These are phyloP conservation scores for Holcopasites calliopsidis DNA, from an alignment of 1,140 invertebrate genomes.

Conservation along the genomic window DNA sequence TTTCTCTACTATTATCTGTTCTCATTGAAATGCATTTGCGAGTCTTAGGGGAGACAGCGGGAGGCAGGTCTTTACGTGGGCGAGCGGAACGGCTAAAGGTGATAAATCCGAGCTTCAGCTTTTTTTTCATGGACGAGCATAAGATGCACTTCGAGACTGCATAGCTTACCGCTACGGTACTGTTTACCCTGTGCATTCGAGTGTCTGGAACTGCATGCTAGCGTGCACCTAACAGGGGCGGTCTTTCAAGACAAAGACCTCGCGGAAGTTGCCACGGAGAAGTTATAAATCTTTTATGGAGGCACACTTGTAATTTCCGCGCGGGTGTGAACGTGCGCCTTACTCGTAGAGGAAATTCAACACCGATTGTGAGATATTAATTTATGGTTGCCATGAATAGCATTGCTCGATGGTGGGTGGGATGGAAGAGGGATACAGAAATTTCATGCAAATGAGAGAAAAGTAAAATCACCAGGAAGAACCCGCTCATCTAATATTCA, in stretches of 20 bases:
- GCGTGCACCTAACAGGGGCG: conserved; percentile 8
- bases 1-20: neutral
- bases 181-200: neutral
- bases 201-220: neutral
- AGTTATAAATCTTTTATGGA: conserved; percentile 27
- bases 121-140: conserved; percentile 10
- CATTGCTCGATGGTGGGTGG: too few relatives aligned
- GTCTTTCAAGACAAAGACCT: conserved; percentile 20
- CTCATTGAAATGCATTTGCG: too few relatives aligned
- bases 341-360: neutral
- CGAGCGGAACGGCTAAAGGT: conserved; percentile 14
- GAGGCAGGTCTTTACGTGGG: neutral
- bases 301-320: conserved; percentile 9
- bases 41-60: neutral
- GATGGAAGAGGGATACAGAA: too few relatives aligned
- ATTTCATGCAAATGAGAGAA: too few relatives aligned
- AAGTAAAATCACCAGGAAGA: too few relatives aligned
- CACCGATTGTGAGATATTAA: neutral
- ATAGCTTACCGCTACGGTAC: conserved; percentile 42
- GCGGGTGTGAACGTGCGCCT: neutral
- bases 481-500: neutral
- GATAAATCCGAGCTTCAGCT: conserved; percentile 46
- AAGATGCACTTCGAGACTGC: conserved; percentile 3
- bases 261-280: conserved; percentile 7
- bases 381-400: too few relatives aligned